Evolutionary conservation across 2,888 invertebrate species (phyloP).

Genomic region (Chrysina gloriosa): DNA sequence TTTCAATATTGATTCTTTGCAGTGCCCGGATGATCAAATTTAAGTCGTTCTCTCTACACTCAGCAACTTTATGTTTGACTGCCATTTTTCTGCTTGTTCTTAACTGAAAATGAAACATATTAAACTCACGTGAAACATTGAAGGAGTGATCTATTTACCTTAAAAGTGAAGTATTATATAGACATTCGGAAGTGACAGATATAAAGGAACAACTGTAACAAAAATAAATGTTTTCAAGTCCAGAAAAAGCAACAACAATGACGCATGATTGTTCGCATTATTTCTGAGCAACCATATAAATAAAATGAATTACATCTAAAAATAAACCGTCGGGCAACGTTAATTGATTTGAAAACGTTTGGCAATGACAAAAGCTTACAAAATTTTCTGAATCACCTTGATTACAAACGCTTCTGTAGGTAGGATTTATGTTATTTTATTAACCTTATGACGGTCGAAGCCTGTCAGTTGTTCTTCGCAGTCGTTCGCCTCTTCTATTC

Average conservation of each 20-base stretch:
- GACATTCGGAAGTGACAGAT: conserved; percentile 45
- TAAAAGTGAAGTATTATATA: conserved; percentile 39
- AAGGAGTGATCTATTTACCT: conserved; percentile 33
- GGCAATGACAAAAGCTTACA: conserved; percentile 22
- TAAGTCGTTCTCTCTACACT: conserved; percentile 66
- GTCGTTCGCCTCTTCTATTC: background rate
- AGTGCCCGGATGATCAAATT: conserved; percentile 67
- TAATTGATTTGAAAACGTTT: conserved; percentile 16
- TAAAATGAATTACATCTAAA: conserved; percentile 16
- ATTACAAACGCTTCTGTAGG: conserved; percentile 9
- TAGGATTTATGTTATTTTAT: conserved; percentile 30
- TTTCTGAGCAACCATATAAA: conserved; percentile 34
- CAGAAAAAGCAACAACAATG: conserved; percentile 39
- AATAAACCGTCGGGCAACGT: background rate
- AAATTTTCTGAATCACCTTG: conserved; percentile 30
- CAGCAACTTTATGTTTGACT: conserved; percentile 71
- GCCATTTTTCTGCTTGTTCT: conserved; percentile 64
- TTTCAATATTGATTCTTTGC: conserved; percentile 64
- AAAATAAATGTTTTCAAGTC: conserved; percentile 42
- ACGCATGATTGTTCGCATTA: conserved; percentile 38
- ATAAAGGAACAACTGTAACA: conserved; percentile 44
- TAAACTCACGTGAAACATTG: background rate
- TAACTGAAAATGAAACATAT: conserved; percentile 15
- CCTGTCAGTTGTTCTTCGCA: conserved; percentile 12
- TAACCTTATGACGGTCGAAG: conserved; percentile 38